phyloP scores from a whole-genome alignment of 2,113 vertebrate species.

The Coracopsis vasa region DNA sequence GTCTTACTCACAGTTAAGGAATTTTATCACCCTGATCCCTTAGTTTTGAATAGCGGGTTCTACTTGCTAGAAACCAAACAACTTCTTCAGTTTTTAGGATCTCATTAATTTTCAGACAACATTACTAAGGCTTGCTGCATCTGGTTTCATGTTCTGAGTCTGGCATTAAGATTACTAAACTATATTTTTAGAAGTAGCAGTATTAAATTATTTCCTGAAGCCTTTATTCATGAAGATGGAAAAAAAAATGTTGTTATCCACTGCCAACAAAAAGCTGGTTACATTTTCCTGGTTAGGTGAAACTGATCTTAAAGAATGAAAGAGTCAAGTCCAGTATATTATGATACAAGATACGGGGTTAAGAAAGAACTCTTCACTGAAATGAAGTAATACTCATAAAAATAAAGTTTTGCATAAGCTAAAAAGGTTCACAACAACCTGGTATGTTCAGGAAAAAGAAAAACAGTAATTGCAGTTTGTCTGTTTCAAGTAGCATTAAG shows the following conservation, averaged over 20 bases:
- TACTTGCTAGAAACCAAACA: not conserved
- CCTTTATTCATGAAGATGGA: not conserved
- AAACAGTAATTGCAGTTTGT: not conserved
- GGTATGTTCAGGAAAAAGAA: not conserved
- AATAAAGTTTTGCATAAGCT: not conserved
- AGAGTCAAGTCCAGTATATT: not conserved
- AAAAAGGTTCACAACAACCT: not conserved
- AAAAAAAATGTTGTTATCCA: not conserved
- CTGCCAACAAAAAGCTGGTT: not conserved
- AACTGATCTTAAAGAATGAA: not conserved
- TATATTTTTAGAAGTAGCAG: not conserved
- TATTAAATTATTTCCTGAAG: not conserved
- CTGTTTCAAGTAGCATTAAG: not conserved
- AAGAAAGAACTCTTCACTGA: not conserved
- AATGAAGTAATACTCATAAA: not conserved
- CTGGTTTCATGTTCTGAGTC: not conserved
- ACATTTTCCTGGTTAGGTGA: not conserved
- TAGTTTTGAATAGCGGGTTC: not conserved
- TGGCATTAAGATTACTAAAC: not conserved
- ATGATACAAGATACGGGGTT: not conserved
- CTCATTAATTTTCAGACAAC: not conserved
- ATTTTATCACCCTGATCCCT: not conserved
- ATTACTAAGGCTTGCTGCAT: not conserved
- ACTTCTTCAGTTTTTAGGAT: not conserved
- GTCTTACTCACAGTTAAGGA: not conserved